A percentile compares a stretch with the other conserved stretches of the same genome.
These are phyloP conservation scores for Natrix natrix DNA, from an alignment of 2,797 vertebrate genomes.

Conservation along the genomic window DNA sequence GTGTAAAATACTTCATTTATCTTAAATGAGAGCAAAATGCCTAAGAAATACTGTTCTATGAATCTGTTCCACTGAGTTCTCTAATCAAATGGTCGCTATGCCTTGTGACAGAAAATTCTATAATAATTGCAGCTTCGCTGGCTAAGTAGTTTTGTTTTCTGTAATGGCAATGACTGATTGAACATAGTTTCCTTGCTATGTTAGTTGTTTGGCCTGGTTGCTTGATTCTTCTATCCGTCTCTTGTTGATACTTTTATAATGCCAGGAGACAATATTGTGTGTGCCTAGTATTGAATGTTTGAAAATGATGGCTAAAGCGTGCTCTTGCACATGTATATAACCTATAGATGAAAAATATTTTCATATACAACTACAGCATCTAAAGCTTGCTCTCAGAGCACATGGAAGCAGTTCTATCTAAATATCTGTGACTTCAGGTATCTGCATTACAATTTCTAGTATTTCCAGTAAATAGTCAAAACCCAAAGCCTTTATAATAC, in stretches of 20 bases:
- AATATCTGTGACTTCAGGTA: not conserved
- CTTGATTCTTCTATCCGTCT: not conserved
- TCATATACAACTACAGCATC: not conserved
- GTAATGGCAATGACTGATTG: not conserved
- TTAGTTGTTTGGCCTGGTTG: not conserved
- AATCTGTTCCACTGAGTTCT: not conserved
- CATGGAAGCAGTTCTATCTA: not conserved
- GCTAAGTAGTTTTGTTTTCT: not conserved
- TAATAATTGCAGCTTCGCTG: not conserved
- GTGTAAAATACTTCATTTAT: not conserved
- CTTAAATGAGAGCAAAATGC: not conserved
- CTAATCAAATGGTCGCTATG: not conserved
- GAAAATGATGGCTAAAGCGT: not conserved
- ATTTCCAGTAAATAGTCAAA: not conserved
- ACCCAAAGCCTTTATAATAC: not conserved
- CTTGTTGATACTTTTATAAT: not conserved
- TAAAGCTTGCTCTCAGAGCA: not conserved
- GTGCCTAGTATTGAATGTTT: not conserved
- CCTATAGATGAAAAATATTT: not conserved
- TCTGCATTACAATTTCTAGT: not conserved
- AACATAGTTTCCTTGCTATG: not conserved
- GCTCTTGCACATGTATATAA: not conserved
- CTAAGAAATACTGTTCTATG: not conserved
- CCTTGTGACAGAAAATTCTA: not conserved
- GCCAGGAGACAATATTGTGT: not conserved